Conservation (phyloP, 2,888 invertebrate species). For the Pyrrhia umbra region DNA sequence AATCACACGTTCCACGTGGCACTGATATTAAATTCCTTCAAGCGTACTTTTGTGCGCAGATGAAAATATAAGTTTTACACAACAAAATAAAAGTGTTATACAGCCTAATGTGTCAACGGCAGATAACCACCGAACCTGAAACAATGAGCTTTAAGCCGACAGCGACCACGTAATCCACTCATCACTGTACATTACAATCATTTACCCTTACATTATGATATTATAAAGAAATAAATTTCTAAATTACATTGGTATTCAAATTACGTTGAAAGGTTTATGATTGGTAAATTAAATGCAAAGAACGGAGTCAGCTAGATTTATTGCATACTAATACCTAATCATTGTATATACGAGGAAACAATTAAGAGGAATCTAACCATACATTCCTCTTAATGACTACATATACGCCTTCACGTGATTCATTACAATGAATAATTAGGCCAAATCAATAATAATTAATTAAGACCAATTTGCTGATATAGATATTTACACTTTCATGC, state of each 20-base stretch:
- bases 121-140: constrained; percentile 44
- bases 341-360: not conserved
- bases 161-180: constrained; percentile 31
- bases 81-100: constrained; percentile 32
- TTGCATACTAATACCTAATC: not conserved
- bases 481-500: not conserved
- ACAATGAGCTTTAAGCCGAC: constrained; percentile 32
- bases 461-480: not conserved
- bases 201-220: not conserved
- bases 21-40: constrained; percentile 19
- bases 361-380: not conserved
- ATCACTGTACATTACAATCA: not conserved
- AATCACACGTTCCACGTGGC: not conserved
- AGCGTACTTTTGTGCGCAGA: constrained; percentile 6
- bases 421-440: constrained; percentile 2
- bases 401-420: not conserved
- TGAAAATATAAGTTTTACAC: constrained; percentile 22
- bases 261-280: too few relatives aligned
- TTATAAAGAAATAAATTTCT: too few relatives aligned
- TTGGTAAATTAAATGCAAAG: too few relatives aligned
- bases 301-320: not conserved
- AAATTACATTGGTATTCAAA: too few relatives aligned
- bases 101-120: constrained; percentile 25
- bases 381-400: not conserved
- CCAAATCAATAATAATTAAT: constrained; percentile 19